Evolutionary conservation across 2,113 vertebrate species (phyloP), one percentile per base, ranked within the genome.

Genomic region (Paramisgurnus dabryanus): DNA sequence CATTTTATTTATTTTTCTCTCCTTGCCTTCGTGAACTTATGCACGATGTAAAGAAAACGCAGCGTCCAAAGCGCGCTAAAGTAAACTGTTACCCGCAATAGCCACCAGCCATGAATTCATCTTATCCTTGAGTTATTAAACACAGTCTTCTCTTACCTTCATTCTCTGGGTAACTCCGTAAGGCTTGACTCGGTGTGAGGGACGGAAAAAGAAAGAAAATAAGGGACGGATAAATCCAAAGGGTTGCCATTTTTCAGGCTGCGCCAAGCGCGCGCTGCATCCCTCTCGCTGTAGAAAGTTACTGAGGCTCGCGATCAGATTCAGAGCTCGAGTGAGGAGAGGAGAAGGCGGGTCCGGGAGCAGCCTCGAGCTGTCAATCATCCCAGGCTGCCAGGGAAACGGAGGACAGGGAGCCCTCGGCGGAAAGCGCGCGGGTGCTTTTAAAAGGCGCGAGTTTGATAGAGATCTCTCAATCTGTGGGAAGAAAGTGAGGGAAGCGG

Each of bases 111-210:
- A 73, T 69, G 76, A 79, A 73, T 80, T 72, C 77, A 45, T 43
- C 39, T 45, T 7, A 67, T 11, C 40, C 66, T 57, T 68, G 18
- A 6, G 34, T 45, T 39, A 22, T 53, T 41, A 18, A 68, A 80
- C 45, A 7, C 60, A 45, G 7, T 45, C 58, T 65, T 39, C 80
- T 82, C 92, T 86, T 89, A 94, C 93, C 93, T 93, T 94, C 93
- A 90, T 94, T 94, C 47, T 94, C 92, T 40, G 92, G 93, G 86
- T 94, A 93, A 91, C 89, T 94, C 91, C 93, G 80, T 84, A 92
- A 87, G 73, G 91, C 90, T 83, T 78, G 72, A 66, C 86, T 86
- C 82, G 85, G 89, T 79, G 83, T 78, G 55, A 90, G 64, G 65
- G 76, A 82, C 78, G 85, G 84, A 61, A 90, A 88, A 80, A 92